These are phyloP conservation scores for Pseudochromis fuscus DNA, from an alignment of 2,797 vertebrate genomes.

Conservation along the genomic window DNA sequence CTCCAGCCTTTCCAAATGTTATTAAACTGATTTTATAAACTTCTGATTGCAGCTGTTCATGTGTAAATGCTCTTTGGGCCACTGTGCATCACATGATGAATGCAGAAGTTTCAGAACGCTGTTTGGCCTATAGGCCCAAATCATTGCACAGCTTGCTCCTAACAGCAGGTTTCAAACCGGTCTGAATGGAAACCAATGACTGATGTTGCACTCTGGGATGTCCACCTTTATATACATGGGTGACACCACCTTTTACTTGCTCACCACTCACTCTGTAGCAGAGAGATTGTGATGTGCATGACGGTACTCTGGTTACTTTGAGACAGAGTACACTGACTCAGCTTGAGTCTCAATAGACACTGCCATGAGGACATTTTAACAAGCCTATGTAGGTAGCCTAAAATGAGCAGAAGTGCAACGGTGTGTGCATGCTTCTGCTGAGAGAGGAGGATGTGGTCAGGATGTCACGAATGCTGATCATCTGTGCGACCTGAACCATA, in stretches of 20 bases:
- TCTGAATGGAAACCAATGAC: background rate
- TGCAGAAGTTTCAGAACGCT: background rate
- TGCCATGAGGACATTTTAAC: conserved; percentile 14
- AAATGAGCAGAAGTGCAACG: background rate
- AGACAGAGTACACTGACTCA: conserved; percentile 5
- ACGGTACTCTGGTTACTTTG: background rate
- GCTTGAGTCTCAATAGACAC: conserved; percentile 16
- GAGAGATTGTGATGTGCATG: background rate
- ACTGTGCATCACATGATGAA: background rate
- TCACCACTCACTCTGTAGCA: background rate
- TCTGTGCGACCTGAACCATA: conserved; percentile 32
- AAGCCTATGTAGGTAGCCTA: background rate
- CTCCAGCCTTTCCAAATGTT: background rate
- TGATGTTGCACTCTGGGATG: background rate
- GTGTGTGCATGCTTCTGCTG: conserved; percentile 19
- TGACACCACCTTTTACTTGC: background rate
- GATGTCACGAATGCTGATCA: conserved; percentile 27
- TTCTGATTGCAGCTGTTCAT: background rate
- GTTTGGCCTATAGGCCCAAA: background rate
- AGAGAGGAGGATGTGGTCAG: conserved; percentile 61
- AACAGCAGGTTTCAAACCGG: no score
- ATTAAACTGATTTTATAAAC: background rate
- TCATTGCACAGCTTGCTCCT: background rate
- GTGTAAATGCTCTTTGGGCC: background rate
- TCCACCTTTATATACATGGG: background rate